Conservation (phyloP, 2,797 vertebrate genomes). For the Eutrigla gurnardus region DNA sequence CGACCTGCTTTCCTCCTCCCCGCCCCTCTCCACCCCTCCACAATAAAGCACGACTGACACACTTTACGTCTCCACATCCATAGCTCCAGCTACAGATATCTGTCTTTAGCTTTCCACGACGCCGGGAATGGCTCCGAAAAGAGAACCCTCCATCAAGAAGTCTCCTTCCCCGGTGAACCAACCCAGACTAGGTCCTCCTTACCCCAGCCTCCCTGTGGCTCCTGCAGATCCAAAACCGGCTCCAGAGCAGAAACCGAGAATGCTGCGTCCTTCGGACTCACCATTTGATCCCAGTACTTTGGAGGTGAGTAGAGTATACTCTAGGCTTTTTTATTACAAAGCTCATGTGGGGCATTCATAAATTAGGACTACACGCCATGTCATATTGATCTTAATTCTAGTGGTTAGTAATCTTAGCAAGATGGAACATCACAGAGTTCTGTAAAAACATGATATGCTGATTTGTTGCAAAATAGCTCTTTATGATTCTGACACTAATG, state of each 20-base stretch:
- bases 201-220: conserved; percentile 73
- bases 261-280: conserved; percentile 81
- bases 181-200: conserved; percentile 84
- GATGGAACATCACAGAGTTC: background rate
- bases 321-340: conserved; percentile 26
- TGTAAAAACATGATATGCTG: background rate
- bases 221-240: conserved; percentile 66
- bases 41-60: conserved; percentile 72
- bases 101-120: conserved; percentile 15
- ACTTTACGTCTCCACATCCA: conserved; percentile 63
- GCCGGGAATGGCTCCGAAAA: conserved; percentile 81
- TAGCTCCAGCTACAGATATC: conserved; percentile 24
- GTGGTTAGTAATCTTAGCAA: background rate
- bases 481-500: conserved; percentile 2
- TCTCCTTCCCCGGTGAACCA: conserved; percentile 75
- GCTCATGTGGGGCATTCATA: conserved; percentile 61
- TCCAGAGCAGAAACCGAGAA: conserved; percentile 81
- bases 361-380: background rate
- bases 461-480: conserved; percentile 12
- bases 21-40: conserved; percentile 20
- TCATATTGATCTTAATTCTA: background rate
- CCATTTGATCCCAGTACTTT: conserved; percentile 85
- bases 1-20: conserved; percentile 25
- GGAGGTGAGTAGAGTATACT: conserved; percentile 79
- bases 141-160: conserved; percentile 85